Evolutionary conservation across 2,888 invertebrate genomes (phyloP).

Genomic region (Caenorhabditis sulstoni): DNA sequence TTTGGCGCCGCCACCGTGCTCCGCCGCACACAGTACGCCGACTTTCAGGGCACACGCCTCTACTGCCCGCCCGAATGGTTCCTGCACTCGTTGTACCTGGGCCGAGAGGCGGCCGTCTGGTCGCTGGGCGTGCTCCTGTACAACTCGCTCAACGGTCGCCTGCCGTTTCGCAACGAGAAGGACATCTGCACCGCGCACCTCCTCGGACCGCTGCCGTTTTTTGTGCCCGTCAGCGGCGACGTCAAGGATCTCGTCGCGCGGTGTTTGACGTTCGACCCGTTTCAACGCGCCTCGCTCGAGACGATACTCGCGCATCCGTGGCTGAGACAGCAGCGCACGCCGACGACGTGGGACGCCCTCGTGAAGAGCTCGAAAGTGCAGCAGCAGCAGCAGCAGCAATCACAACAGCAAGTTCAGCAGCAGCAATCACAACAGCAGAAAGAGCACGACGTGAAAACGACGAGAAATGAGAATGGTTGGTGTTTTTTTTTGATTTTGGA

Average conservation of each 20-base stretch:
- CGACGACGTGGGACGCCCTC: slow-evolving; percentile 63
- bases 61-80: slow-evolving; percentile 80
- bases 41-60: slow-evolving; percentile 78
- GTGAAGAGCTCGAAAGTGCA: slow-evolving; percentile 44
- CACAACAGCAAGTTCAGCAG: too few relatives aligned
- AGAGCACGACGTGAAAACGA: too few relatives aligned
- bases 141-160: slow-evolving; percentile 76
- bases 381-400: too few relatives aligned
- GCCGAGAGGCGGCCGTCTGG: slow-evolving; percentile 79
- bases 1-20: slow-evolving; percentile 78
- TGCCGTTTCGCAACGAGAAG: slow-evolving; percentile 79
- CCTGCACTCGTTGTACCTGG: slow-evolving; percentile 77
- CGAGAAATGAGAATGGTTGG: too few relatives aligned
- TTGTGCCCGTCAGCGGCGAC: slow-evolving; percentile 67
- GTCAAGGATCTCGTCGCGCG: slow-evolving; percentile 73
- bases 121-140: slow-evolving; percentile 78
- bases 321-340: slow-evolving; percentile 60
- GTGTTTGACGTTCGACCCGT: slow-evolving; percentile 76
- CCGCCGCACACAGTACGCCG: slow-evolving; percentile 75
- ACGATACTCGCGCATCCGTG: slow-evolving; percentile 75
- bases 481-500: too few relatives aligned
- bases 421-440: too few relatives aligned
- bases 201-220: slow-evolving; percentile 79
- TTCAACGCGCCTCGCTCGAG: slow-evolving; percentile 69
- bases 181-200: slow-evolving; percentile 79